phyloP scores from a whole-genome alignment of 1,140 invertebrate genomes.

The Brevipalpus yothersi region DNA sequence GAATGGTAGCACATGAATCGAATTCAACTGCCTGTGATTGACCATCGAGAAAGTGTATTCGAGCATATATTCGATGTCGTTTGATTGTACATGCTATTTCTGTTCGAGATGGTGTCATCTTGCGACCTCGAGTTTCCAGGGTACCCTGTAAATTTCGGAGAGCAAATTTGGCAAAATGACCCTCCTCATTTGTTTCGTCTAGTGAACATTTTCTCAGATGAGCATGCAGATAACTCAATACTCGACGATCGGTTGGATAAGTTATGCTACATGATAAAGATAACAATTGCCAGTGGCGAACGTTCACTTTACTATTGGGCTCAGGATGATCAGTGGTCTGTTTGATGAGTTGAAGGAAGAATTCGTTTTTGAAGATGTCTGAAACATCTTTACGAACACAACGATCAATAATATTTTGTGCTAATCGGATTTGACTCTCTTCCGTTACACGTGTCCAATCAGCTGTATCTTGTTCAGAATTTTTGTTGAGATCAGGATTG shows the following conservation, averaged over 20 bases:
- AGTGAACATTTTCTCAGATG: constrained; percentile 66
- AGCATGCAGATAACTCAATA: constrained; percentile 65
- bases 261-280: constrained; percentile 66
- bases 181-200: constrained; percentile 72
- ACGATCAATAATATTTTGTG: constrained; percentile 64
- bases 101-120: constrained; percentile 73
- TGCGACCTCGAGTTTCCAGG: constrained; percentile 53
- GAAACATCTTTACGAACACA: constrained; percentile 54
- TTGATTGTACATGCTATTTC: constrained; percentile 81
- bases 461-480: neutral
- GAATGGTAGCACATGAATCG: constrained; percentile 67
- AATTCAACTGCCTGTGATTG: constrained; percentile 85
- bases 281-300: constrained; percentile 73
- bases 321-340: constrained; percentile 67
- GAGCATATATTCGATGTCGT: constrained; percentile 60
- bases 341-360: constrained; percentile 78
- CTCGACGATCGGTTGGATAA: constrained; percentile 49
- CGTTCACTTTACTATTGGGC: constrained; percentile 59
- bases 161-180: constrained; percentile 75
- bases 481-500: neutral
- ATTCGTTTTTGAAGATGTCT: constrained; percentile 49
- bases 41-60: constrained; percentile 78
- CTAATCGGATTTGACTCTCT: constrained; percentile 60
- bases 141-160: constrained; percentile 47
- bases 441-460: constrained; percentile 20